Conservation (phyloP, 2,113 vertebrate genomes). For the Dipodomys merriami region DNA sequence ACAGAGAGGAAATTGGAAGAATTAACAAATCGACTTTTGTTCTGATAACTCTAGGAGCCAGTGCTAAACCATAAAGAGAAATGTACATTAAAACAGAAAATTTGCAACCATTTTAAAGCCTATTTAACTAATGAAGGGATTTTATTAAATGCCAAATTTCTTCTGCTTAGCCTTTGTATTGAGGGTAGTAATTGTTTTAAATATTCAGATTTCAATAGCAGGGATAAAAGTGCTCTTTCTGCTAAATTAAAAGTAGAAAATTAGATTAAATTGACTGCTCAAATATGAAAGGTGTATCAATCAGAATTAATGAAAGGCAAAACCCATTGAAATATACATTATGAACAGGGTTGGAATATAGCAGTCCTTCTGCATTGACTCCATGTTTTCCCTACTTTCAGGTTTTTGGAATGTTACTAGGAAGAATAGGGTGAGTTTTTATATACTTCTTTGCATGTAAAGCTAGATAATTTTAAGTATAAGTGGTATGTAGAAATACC, state of each 20-base stretch:
- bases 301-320: slow-evolving; percentile 33
- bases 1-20: background rate
- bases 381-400: background rate
- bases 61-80: slow-evolving; percentile 12
- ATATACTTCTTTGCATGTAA: background rate
- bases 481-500: background rate
- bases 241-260: slow-evolving; percentile 12
- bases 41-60: background rate
- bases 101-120: background rate
- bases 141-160: slow-evolving; percentile 16
- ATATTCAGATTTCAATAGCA: background rate
- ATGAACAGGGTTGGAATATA: background rate
- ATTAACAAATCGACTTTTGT: background rate
- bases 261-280: slow-evolving; percentile 1
- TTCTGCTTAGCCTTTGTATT: background rate
- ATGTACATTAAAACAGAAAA: background rate
- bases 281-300: background rate
- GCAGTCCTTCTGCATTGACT: background rate
- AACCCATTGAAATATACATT: background rate
- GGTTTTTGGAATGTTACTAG: background rate
- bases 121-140: background rate
- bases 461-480: background rate
- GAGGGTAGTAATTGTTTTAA: background rate
- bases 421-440: background rate
- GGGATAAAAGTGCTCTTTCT: background rate